Evolutionary conservation across 2,888 invertebrate genomes (phyloP).

Genomic region (Diloba caeruleocephala): DNA sequence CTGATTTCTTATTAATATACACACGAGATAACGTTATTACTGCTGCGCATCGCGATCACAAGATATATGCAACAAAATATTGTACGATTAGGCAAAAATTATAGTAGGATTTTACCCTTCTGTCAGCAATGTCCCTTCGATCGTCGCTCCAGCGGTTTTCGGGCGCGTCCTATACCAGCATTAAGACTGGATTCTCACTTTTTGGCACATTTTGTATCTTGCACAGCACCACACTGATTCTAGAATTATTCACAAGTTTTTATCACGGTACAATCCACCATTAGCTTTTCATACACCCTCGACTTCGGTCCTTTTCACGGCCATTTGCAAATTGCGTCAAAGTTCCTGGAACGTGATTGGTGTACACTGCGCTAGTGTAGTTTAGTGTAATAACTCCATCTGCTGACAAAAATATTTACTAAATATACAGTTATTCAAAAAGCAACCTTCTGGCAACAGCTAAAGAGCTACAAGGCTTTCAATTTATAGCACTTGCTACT

Average conservation of each 20-base stretch:
- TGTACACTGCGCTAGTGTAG: conserved; percentile 79
- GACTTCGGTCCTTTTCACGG: conserved; percentile 87
- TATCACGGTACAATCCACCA: conserved; percentile 83
- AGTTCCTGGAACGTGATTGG: conserved; percentile 85
- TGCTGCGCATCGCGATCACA: conserved; percentile 41
- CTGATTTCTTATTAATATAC: conserved; percentile 22
- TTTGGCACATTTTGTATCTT: conserved; percentile 88
- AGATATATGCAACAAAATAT: conserved; percentile 53
- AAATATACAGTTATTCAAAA: conserved; percentile 57
- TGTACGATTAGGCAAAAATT: conserved; percentile 63
- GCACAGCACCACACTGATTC: conserved; percentile 83
- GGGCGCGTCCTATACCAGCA: conserved; percentile 84
- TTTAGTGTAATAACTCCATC: conserved; percentile 69
- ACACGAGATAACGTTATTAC: conserved; percentile 22
- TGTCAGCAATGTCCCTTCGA: conserved; percentile 84
- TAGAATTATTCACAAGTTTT: conserved; percentile 80
- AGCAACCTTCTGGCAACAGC: conserved; percentile 3
- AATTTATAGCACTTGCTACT: conserved; percentile 53
- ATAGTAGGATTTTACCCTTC: conserved; percentile 85
- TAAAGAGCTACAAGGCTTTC: conserved; percentile 47
- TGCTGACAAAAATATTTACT: conserved; percentile 61
- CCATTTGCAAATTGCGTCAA: conserved; percentile 90
- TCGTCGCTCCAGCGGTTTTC: conserved; percentile 83
- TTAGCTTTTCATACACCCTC: conserved; percentile 86
- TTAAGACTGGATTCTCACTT: conserved; percentile 87